These are phyloP conservation scores for Zaprionus gabonicus DNA, from an alignment of 1,140 invertebrate genomes.

Conservation along the genomic window DNA sequence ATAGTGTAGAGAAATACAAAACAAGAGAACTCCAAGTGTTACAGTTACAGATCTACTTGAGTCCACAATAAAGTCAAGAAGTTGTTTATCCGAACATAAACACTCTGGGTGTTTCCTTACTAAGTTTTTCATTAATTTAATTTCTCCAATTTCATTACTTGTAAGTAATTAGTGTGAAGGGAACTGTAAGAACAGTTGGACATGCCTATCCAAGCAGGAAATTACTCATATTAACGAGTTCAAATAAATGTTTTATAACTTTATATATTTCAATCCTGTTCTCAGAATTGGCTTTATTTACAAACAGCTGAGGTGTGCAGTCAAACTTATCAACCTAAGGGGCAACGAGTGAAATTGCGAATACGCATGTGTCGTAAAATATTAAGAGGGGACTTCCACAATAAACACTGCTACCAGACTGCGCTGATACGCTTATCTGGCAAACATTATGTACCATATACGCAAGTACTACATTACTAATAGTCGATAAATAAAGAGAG, in stretches of 20 bases:
- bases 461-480: not conserved
- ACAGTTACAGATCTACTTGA: not conserved
- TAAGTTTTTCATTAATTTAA: not conserved
- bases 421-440: not conserved
- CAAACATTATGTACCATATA: not conserved
- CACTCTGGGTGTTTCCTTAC: not conserved
- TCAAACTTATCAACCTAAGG: not conserved
- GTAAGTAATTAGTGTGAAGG: not conserved
- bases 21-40: not conserved
- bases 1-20: not conserved
- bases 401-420: not conserved
- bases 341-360: not conserved
- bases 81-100: not conserved
- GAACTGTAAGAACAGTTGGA: not conserved
- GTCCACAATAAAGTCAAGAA: not conserved
- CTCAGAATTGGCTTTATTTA: not conserved
- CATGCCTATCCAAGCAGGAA: not conserved
- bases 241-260: not conserved
- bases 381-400: not conserved
- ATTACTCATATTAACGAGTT: not conserved
- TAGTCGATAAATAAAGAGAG: not conserved
- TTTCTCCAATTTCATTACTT: not conserved
- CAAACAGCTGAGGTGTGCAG: not conserved
- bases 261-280: not conserved
- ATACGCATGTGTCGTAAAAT: not conserved